A percentile compares a stretch with the other conserved stretches of the same genome.
phyloP scores from a whole-genome alignment of 2,113 vertebrate species.

The Coptodon bakossiorum region DNA sequence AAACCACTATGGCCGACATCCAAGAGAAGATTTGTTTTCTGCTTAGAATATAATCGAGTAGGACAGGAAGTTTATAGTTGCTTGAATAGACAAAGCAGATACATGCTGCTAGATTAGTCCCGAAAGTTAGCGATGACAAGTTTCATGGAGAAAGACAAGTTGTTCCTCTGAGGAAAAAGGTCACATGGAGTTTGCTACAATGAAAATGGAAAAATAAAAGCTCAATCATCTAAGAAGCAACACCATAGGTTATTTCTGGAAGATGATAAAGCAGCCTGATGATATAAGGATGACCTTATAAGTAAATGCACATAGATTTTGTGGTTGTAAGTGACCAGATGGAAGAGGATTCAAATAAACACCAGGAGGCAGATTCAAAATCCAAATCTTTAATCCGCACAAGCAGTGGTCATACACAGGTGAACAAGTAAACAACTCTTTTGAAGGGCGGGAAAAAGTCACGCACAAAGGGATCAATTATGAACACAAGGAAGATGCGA shows the following conservation, averaged over 20 bases:
- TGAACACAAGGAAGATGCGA: background rate
- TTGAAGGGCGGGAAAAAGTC: background rate
- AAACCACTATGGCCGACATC: conserved; percentile 2
- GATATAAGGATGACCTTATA: background rate
- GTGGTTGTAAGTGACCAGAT: background rate
- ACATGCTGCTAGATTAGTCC: background rate
- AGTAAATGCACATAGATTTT: background rate
- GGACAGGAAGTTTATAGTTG: background rate
- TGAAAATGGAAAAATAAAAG: background rate
- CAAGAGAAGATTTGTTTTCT: conserved; percentile 22
- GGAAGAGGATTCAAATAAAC: background rate
- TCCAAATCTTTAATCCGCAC: background rate
- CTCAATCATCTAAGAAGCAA: background rate
- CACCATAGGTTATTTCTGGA: background rate
- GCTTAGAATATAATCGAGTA: background rate
- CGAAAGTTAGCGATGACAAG: background rate
- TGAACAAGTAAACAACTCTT: background rate
- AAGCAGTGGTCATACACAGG: background rate
- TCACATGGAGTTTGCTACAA: background rate
- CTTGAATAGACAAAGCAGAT: background rate
- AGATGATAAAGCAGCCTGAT: background rate
- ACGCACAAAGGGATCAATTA: background rate
- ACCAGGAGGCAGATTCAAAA: background rate
- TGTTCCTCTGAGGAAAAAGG: background rate
- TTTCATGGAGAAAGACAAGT: background rate